Conservation (phyloP, 2,797 vertebrate species). For the Pseudochaenichthys georgianus region DNA sequence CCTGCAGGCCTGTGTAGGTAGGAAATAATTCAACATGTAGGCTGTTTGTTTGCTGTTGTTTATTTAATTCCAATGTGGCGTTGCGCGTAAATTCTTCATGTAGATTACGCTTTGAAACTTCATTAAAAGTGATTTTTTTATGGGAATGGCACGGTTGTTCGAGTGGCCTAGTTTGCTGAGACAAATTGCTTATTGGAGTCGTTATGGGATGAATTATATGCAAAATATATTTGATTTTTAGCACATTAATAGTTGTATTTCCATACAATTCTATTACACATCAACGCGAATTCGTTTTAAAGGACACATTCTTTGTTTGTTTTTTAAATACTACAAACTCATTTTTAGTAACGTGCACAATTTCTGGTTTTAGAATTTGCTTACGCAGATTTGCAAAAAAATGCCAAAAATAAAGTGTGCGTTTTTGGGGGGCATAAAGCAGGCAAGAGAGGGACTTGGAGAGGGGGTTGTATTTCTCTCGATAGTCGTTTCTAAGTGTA, state of each 20-base stretch:
- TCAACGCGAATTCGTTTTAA: constrained; percentile 28
- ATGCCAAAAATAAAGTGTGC: constrained; percentile 49
- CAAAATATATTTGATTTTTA: constrained; percentile 1
- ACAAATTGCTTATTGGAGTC: constrained; percentile 37
- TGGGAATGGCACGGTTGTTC: constrained; percentile 41
- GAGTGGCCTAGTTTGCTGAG: constrained; percentile 51
- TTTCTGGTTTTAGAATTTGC: background rate
- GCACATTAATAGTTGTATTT: background rate
- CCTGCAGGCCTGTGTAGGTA: background rate
- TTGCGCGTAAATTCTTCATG: constrained; percentile 35
- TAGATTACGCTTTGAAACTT: constrained; percentile 33
- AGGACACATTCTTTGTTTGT: constrained; percentile 19
- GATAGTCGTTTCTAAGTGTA: constrained; percentile 99
- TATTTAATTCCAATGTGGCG: constrained; percentile 1
- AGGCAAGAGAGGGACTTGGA: constrained; percentile 81
- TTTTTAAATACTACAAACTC: background rate
- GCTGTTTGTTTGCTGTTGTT: constrained; percentile 29
- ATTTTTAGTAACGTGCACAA: background rate
- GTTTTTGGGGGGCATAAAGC: constrained; percentile 44
- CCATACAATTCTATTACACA: constrained; percentile 28
- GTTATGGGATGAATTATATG: constrained; percentile 11
- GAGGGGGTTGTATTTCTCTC: constrained; percentile 89
- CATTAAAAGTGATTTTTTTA: constrained; percentile 61
- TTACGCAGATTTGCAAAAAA: background rate
- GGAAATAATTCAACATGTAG: constrained; percentile 12